Evolutionary conservation across 2,113 vertebrate genomes (phyloP).

Genomic region (Cebidichthys violaceus): DNA sequence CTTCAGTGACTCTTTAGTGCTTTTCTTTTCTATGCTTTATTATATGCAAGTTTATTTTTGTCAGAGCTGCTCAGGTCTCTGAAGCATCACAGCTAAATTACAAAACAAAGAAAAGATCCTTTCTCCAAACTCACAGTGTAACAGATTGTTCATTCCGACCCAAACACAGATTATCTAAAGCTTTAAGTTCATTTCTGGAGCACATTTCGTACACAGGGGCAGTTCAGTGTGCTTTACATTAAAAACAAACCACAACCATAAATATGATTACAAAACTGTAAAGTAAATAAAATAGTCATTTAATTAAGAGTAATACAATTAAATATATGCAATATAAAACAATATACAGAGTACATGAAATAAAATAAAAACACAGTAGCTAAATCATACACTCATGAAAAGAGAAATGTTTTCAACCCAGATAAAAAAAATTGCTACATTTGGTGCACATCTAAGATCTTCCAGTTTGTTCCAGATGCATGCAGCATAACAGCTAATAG

Average conservation of each 20-base stretch:
- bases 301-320: neutral
- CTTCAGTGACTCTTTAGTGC: neutral
- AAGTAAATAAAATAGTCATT: too few relatives aligned
- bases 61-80: neutral
- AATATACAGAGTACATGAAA: neutral
- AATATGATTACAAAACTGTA: too few relatives aligned
- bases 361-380: neutral
- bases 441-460: too few relatives aligned
- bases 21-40: neutral
- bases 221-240: too few relatives aligned
- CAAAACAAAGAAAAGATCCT: too few relatives aligned
- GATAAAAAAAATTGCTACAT: too few relatives aligned
- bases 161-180: neutral
- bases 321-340: neutral
- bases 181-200: too few relatives aligned
- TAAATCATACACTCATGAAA: neutral
- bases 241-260: too few relatives aligned
- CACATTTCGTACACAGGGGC: too few relatives aligned
- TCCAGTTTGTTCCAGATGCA: too few relatives aligned
- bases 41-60: neutral
- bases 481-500: too few relatives aligned
- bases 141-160: neutral
- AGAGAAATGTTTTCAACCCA: too few relatives aligned
- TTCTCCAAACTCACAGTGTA: neutral
- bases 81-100: neutral